phyloP scores from a whole-genome alignment of 2,888 invertebrate species.

The Brenthis hecate region DNA sequence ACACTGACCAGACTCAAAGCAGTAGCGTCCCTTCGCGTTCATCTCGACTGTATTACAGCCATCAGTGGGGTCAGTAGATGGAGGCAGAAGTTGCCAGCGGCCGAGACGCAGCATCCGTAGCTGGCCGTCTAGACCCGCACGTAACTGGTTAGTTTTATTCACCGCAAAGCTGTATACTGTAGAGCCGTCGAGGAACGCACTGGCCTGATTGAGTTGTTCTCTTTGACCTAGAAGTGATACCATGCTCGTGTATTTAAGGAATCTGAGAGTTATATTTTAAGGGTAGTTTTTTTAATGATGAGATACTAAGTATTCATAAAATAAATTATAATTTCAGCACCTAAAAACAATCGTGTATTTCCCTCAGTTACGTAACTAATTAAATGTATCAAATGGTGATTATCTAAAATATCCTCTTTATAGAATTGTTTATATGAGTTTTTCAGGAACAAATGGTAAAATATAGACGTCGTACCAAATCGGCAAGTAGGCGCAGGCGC shows the following conservation, averaged over 20 bases:
- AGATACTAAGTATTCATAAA: too few relatives aligned
- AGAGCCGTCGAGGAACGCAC: conserved; percentile 92
- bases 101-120: conserved; percentile 86
- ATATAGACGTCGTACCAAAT: conserved; percentile 77
- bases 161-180: conserved; percentile 88
- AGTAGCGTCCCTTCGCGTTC: conserved; percentile 87
- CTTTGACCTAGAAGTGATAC: conserved; percentile 82
- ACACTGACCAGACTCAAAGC: conserved; percentile 87
- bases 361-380: too few relatives aligned
- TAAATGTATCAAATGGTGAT: too few relatives aligned
- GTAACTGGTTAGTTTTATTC: conserved; percentile 72
- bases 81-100: conserved; percentile 86
- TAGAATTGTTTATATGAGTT: background rate
- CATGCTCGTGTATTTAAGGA: too few relatives aligned
- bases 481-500: conserved; percentile 90
- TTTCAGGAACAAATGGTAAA: background rate
- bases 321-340: too few relatives aligned
- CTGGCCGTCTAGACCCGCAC: conserved; percentile 80
- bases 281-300: too few relatives aligned
- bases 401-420: too few relatives aligned
- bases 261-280: too few relatives aligned
- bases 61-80: conserved; percentile 86
- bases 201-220: conserved; percentile 92
- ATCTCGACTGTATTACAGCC: conserved; percentile 89
- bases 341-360: too few relatives aligned